A percentile compares a stretch with the other conserved stretches of the same genome.
Conservation (phyloP, 2,113 vertebrate species). For the Ellobius talpinus region DNA sequence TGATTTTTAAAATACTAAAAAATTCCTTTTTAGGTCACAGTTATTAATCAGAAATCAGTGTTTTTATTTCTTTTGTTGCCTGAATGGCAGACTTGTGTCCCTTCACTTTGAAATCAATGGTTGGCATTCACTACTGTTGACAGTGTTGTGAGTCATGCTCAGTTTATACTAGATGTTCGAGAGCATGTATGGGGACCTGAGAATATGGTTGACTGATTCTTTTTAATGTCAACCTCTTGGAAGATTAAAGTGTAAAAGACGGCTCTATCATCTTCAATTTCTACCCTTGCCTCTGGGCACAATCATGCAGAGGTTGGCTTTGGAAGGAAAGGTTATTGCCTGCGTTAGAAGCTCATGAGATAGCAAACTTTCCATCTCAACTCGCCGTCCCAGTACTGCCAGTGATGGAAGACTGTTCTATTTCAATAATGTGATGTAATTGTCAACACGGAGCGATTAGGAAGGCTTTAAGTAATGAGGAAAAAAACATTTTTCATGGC, state of each 20-base stretch:
- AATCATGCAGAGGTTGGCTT: constrained; percentile 37
- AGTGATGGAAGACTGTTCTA: constrained; percentile 16
- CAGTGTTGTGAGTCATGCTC: not conserved
- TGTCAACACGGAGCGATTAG: constrained; percentile 23
- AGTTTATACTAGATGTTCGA: constrained; percentile 23
- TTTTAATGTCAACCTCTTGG: constrained; percentile 38
- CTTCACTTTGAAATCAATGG: not conserved
- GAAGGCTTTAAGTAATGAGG: not conserved
- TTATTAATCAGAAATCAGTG: not conserved
- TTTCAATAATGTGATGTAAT: constrained; percentile 3
- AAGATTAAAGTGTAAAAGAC: constrained; percentile 57
- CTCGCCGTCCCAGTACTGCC: not conserved
- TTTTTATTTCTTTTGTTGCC: constrained; percentile 49
- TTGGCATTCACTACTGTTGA: not conserved
- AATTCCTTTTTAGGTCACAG: not conserved
- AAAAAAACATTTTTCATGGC: not conserved
- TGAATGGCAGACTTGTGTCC: constrained; percentile 2
- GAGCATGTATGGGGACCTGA: not conserved
- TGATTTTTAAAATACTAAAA: constrained; percentile 53
- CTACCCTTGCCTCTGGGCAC: not conserved
- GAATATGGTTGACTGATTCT: constrained; percentile 37
- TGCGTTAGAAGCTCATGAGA: constrained; percentile 47
- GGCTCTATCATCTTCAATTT: constrained; percentile 10
- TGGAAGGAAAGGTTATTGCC: constrained; percentile 48
- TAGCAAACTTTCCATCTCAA: constrained; percentile 30